phyloP scores from a whole-genome alignment of 1,140 invertebrate species.

The Aphis gossypii region DNA sequence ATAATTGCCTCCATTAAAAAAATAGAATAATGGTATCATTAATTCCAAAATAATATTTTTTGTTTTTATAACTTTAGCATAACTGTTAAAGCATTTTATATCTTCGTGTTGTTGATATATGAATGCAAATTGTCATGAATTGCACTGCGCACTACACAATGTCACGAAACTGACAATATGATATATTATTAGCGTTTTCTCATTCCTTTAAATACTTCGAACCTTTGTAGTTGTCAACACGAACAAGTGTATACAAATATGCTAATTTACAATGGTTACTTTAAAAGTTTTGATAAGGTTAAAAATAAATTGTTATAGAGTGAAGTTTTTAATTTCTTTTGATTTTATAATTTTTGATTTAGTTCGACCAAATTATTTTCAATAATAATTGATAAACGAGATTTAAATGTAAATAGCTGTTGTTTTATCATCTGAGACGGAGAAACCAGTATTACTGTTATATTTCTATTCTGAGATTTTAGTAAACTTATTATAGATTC shows the following conservation, averaged over 20 bases:
- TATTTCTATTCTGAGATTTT: neutral
- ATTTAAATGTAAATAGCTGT: neutral
- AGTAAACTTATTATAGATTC: neutral
- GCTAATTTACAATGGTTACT: neutral
- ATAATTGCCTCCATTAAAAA: neutral
- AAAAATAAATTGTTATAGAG: neutral
- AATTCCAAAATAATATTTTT: neutral
- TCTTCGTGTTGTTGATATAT: neutral
- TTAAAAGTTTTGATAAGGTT: neutral
- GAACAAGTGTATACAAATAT: neutral
- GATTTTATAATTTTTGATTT: neutral
- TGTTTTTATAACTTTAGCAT: neutral
- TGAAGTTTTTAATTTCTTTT: neutral
- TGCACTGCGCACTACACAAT: neutral
- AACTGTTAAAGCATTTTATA: neutral
- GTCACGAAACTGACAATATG: neutral
- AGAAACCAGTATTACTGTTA: neutral
- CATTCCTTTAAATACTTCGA: neutral
- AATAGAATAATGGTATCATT: neutral
- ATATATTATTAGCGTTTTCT: slow-evolving; percentile 2
- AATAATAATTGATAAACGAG: neutral
- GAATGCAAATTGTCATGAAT: neutral
- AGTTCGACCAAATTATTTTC: neutral
- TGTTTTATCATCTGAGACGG: neutral
- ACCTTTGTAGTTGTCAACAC: neutral